Percentiles rank a stretch among this genome's conserved stretches.
Conservation (phyloP, 2,113 vertebrate species). For the Archocentrus centrarchus region DNA sequence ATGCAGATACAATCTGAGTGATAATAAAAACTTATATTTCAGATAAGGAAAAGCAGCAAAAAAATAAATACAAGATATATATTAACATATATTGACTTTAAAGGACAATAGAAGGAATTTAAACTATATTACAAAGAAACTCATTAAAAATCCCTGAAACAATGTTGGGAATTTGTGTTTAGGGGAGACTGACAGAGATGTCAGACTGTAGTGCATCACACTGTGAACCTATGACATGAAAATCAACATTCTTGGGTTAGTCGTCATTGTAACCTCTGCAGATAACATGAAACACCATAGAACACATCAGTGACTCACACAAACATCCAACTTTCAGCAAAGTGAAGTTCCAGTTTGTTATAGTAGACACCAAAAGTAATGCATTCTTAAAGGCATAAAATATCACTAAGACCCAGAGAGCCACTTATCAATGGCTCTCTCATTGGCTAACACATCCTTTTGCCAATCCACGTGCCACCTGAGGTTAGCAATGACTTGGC, state of each 20-base stretch:
- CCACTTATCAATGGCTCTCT: constrained; percentile 88
- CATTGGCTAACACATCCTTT: constrained; percentile 79
- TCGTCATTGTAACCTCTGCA: background rate
- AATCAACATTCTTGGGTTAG: background rate
- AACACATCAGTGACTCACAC: background rate
- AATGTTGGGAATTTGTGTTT: background rate
- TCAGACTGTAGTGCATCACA: background rate
- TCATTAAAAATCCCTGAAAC: constrained; percentile 1
- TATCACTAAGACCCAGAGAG: constrained; percentile 52
- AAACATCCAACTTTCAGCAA: background rate
- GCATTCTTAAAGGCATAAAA: background rate
- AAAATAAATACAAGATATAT: background rate
- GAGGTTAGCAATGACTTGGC: constrained; percentile 87
- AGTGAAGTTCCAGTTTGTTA: constrained; percentile 24
- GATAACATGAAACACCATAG: background rate
- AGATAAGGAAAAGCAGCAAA: background rate
- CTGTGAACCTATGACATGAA: background rate
- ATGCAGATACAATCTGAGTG: background rate
- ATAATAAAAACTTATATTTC: too few relatives aligned
- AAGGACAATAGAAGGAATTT: background rate
- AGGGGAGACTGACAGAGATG: background rate
- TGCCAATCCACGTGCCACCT: constrained; percentile 96
- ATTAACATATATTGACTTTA: background rate
- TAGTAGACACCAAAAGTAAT: background rate
- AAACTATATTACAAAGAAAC: background rate